Evolutionary conservation across 2,113 vertebrate genomes (phyloP).

Genomic region (Tragulus kanchil): DNA sequence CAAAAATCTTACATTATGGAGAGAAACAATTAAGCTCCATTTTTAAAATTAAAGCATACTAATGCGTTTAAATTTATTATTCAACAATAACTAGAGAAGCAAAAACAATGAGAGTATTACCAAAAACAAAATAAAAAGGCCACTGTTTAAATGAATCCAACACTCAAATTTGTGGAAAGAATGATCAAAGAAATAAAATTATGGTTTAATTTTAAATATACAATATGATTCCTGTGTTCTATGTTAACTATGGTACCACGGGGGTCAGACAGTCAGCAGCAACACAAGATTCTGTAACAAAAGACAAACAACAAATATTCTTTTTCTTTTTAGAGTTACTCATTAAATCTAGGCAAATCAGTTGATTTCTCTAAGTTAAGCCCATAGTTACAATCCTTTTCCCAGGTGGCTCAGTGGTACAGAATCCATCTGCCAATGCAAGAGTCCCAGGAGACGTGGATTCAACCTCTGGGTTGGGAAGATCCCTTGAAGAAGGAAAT

Average conservation of each 20-base stretch:
- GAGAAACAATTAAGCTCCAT: not conserved
- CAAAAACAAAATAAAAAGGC: slow-evolving; percentile 13
- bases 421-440: not conserved
- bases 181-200: slow-evolving; percentile 14
- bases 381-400: not conserved
- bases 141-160: slow-evolving; percentile 13
- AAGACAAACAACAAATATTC: not conserved
- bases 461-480: not conserved
- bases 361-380: slow-evolving; percentile 8
- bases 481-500: not conserved
- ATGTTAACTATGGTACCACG: not conserved
- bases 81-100: not conserved
- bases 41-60: slow-evolving; percentile 15
- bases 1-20: not conserved
- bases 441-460: not conserved
- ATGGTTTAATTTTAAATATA: slow-evolving; percentile 14
- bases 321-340: slow-evolving; percentile 17
- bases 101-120: not conserved
- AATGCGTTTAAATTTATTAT: slow-evolving; percentile 43
- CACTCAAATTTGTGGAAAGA: not conserved
- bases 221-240: not conserved
- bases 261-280: not conserved
- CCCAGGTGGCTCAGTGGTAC: not conserved
- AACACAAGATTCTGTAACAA: not conserved
- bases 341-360: slow-evolving; percentile 51